Conservation (phyloP, 2,113 vertebrate species). For the Tragulus kanchil region DNA sequence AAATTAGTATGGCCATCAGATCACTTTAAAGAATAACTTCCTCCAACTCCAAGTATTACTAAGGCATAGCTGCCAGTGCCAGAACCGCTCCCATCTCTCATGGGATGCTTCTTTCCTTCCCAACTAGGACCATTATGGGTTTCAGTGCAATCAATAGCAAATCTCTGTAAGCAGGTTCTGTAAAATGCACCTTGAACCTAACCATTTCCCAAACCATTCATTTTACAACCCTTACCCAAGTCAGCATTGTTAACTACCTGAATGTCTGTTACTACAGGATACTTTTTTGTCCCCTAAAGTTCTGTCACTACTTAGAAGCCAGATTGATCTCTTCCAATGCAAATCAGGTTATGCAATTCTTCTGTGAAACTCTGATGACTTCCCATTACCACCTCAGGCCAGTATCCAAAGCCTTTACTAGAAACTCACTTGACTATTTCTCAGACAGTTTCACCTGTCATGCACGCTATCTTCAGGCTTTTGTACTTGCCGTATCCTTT, state of each 20-base stretch:
- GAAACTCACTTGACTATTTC: not conserved
- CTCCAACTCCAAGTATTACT: not conserved
- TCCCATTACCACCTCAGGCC: not conserved
- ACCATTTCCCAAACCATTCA: not conserved
- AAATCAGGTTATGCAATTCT: conserved; percentile 9
- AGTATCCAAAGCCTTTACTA: not conserved
- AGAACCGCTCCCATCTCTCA: not conserved
- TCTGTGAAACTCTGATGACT: not conserved
- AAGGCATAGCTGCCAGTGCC: not conserved
- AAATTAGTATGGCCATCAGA: too few species aligned
- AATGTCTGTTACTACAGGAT: not conserved
- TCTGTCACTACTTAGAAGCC: not conserved
- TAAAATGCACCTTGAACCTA: conserved; percentile 20
- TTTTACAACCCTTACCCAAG: not conserved
- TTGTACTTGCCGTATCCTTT: not conserved
- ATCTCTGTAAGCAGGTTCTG: not conserved
- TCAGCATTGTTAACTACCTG: not conserved
- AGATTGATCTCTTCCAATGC: not conserved
- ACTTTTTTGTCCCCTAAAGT: not conserved
- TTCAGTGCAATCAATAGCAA: not conserved
- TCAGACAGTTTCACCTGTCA: not conserved
- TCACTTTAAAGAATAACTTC: too few species aligned
- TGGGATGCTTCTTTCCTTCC: not conserved
- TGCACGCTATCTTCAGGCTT: not conserved
- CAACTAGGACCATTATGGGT: not conserved